A percentile compares a stretch with the other conserved stretches of the same genome.
Conservation (phyloP, 2,113 vertebrate species). For the Barnardius zonarius region DNA sequence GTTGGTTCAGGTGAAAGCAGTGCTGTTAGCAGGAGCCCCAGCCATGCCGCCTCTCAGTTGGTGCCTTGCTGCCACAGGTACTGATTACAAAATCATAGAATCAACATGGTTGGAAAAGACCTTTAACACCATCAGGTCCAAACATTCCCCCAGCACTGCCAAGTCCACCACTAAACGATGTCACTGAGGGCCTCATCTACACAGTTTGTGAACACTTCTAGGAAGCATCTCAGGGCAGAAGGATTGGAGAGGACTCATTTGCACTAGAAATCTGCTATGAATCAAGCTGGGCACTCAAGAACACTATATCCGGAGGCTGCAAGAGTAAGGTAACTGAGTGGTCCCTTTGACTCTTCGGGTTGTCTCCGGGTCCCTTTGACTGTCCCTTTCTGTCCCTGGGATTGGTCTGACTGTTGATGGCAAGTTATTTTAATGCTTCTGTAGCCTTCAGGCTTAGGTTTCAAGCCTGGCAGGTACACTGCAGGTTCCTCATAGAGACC, state of each 20-base stretch:
- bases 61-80: background rate
- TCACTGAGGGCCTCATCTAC: background rate
- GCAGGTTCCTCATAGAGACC: background rate
- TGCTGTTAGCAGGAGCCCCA: background rate
- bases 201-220: background rate
- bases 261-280: background rate
- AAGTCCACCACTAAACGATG: background rate
- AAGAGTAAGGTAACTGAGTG: background rate
- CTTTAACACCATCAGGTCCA: background rate
- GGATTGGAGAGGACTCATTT: background rate
- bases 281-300: background rate
- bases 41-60: background rate
- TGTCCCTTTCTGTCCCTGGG: background rate
- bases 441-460: background rate
- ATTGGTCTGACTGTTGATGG: background rate
- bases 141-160: background rate
- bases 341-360: background rate
- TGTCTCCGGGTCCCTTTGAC: background rate
- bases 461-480: background rate
- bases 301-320: too few relatives aligned
- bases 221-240: background rate
- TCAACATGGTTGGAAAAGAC: background rate
- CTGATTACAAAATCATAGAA: background rate
- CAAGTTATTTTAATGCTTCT: background rate
- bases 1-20: background rate